Base-by-base conservation (phyloP, 1,140 invertebrate genomes). In the Steinernema feltiae region DNA sequence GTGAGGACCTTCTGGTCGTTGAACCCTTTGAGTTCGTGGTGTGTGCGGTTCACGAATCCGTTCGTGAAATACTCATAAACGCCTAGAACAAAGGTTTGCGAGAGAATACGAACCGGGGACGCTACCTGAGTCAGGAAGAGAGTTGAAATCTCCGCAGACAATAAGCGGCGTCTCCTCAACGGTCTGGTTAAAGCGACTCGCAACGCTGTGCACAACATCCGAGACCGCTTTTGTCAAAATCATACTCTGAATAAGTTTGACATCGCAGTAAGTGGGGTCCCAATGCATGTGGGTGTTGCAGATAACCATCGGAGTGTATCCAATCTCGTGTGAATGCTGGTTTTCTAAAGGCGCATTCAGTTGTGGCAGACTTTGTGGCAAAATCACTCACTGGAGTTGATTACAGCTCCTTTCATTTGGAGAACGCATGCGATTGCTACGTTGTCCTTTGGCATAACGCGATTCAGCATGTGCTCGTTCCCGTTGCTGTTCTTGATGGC, bases 201-300 rank as follows among this genome's bases (percentile, higher is more conserved):
- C 71, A 1, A 78, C 76, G 30, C 75, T 73, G 21, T 78, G 71
- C 17, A 84, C 83, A 46, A 88, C 81, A 53, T 86, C 83, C 76
- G 88, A 86, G 15, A 91, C 81, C 88, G 98, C 96, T 87, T 95
- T 93, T 88, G 94, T 93, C 76, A 99, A 88, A 95, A 99, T 98
- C 93, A 99, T 98, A 18, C 94, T 97, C 88, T 99, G 97, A 78
- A 99, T 98, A 0, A 99, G 90, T 88, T 99, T 99, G n/a, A 99
- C 97, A 88, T 99, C 97, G 85, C 95, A 98, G 87, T 93, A 99
- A 88, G 99, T 96, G 0, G 97, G 97, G 90, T 99, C 97, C 97
- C 97, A 99, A 88, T 99, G 96, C 77, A 99, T 96, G 88, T 99
- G 97, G 35, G 96, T 95, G 1, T 95, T 98, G 86, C 95, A 97